Evolutionary conservation across 2,113 vertebrate species (phyloP), one percentile per base, ranked within the genome.

Genomic region (Cyanoderma ruficeps): DNA sequence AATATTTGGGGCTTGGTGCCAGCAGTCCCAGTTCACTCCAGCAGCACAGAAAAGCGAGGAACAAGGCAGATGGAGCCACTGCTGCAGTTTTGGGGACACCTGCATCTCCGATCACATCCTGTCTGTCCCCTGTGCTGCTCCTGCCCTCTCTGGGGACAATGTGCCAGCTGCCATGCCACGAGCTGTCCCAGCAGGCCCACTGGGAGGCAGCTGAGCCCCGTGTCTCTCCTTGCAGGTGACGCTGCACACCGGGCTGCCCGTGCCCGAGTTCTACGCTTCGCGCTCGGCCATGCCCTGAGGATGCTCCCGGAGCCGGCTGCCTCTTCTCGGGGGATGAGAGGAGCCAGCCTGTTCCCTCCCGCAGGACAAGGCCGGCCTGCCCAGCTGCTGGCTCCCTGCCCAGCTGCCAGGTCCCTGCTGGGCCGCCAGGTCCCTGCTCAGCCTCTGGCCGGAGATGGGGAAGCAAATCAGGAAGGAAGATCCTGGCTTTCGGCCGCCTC

Each of bases 181-280:
- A 42, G 35, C 67, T 35, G 31, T 71, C 56, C 85, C 56, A 3
- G 31, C 68, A 10, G 35, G 49, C 44, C 4, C 3, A 0, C 10
- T 11, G 27, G 31, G 33, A n/a, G 5, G 0, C 20, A 1, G 24
- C 67, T 35, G 46, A 89, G 46, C 15, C 46, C 77, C 5, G 0
- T 11, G 0, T 46, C 30, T 93, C 47, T 93, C 90, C 0, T 83
- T 77, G 53, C 96, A 99, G 99, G 98, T 99, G 92, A 99, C 99
- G 0, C 98, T 99, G 78, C 99, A 99, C 97, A 99, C 99, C 9
- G 99, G 99, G 44, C 97, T 99, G 74, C 98, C 99, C 0, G 98
- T 99, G 94, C 99, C 99, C 0, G 99, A 99, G 61, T 99, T 99
- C 98, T 99, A 99, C 98, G 97, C 99, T 7, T 98, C 98, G 42